Evolutionary conservation across 1,140 invertebrate genomes (phyloP), one percentile per base, ranked within the genome.

Genomic region (Drosophila leontia): DNA sequence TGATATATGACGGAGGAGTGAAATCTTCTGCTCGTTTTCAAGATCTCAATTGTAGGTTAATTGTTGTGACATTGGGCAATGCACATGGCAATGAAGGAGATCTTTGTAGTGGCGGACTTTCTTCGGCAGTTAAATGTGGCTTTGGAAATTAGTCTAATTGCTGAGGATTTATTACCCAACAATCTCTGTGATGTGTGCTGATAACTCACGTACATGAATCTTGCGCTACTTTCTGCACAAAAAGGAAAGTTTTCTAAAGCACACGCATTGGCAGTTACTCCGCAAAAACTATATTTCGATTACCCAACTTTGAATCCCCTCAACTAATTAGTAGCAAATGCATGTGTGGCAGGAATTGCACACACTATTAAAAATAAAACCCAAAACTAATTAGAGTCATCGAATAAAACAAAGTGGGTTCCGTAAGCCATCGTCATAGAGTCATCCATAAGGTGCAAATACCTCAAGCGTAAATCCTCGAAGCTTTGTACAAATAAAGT

Each of bases 381-480:
- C 53, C 41, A 37, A 41, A 41, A 58, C 84, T 83, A 87, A 87
- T 87, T 87, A 75, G 68, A 83, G 76, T 80, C 71, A 76, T 65
- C 48, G 34, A 62, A 60, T 57, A 61, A 59, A 61, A 62, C 29
- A 51, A 50, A 39, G 64, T 59, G 42, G 53, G 34, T 63, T 60
- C 55, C 65, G 62, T 62, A 84, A 63, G 64, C 41, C 51, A 57
- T 56, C 51, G 47, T 44, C 65, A 56, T 76, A 48, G 45, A 62
- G 68, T 19, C 50, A 61, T 57, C 57, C 75, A 75, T 78, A 80
- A 78, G 72, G 72, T 75, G 82, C 77, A 87, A 88, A 70, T 88
- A 88, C 82, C 64, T 88, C 60, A 78, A 84, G 83, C 83, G 83
- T 78, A 87, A 87, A 87, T 87, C 83, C 83, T 85, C 81, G 72